Evolutionary conservation across 1,140 invertebrate genomes (phyloP).

Genomic region (Ditylenchus dipsaci): DNA sequence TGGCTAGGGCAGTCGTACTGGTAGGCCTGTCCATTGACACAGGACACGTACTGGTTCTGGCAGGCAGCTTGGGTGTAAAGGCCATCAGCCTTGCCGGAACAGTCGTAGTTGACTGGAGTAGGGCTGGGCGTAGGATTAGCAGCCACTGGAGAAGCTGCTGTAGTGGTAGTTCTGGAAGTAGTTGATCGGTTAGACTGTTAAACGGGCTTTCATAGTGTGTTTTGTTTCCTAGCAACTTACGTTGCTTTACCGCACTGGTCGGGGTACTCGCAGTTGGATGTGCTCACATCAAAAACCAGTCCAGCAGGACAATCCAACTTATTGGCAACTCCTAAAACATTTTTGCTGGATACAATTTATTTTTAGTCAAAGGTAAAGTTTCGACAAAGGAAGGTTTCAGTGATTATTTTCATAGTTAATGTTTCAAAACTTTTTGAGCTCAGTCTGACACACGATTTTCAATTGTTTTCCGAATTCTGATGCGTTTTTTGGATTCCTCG

Average conservation of each 20-base stretch:
- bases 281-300: conserved; percentile 13
- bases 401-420: too few species aligned
- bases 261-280: conserved; percentile 4
- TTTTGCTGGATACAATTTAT: not conserved
- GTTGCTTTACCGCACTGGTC: conserved; percentile 1
- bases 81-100: conserved; percentile 9
- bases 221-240: not conserved
- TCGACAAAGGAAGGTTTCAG: too few species aligned
- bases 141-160: not conserved
- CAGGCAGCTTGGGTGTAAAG: conserved; percentile 10
- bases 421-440: too few species aligned
- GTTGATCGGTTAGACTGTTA: not conserved
- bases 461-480: not conserved
- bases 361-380: not conserved
- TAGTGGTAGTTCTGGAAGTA: not conserved
- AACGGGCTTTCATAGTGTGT: not conserved
- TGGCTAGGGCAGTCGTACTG: too few species aligned
- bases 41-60: conserved; percentile 1
- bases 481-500: too few species aligned
- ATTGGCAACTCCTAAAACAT: not conserved
- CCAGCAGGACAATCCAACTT: conserved; percentile 12
- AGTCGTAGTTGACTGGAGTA: not conserved
- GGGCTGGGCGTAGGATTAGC: not conserved
- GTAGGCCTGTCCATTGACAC: conserved; percentile 8
- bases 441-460: not conserved